A percentile compares a stretch with the other conserved stretches of the same genome.
phyloP scores from a whole-genome alignment of 2,797 vertebrate genomes.

The Thamnophis elegans region DNA sequence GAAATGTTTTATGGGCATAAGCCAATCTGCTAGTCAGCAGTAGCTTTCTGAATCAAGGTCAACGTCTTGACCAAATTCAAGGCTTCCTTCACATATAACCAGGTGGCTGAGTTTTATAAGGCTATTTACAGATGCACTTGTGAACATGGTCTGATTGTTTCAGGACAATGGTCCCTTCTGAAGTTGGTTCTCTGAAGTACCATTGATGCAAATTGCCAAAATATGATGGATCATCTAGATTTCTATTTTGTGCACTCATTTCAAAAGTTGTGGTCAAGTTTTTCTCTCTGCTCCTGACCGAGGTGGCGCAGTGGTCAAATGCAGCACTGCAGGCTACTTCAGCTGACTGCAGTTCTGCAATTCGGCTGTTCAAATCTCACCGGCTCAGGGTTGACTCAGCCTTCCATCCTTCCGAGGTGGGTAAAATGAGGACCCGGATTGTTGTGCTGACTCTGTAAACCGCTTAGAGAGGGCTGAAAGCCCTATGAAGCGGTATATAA shows the following conservation, averaged over 20 bases:
- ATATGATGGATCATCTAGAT: not conserved
- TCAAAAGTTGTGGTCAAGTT: not conserved
- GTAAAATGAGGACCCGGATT: too few relatives aligned
- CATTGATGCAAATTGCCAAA: not conserved
- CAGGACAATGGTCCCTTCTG: not conserved
- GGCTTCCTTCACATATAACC: not conserved
- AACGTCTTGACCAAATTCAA: not conserved
- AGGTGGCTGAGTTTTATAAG: not conserved
- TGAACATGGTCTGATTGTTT: not conserved
- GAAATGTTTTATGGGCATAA: not conserved
- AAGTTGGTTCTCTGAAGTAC: not conserved
- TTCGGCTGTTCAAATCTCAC: too few relatives aligned
- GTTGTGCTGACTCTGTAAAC: too few relatives aligned
- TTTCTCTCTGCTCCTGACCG: not conserved
- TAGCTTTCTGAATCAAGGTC: not conserved
- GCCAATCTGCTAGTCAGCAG: not conserved
- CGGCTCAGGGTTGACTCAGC: too few relatives aligned
- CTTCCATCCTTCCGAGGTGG: too few relatives aligned
- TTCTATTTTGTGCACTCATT: not conserved
- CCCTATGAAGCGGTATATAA: too few relatives aligned
- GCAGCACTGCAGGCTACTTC: too few relatives aligned
- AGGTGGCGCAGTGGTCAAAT: too few relatives aligned
- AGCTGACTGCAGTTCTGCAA: too few relatives aligned
- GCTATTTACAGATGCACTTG: not conserved
- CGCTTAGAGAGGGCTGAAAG: too few relatives aligned